These are phyloP conservation scores for Troides helena DNA, from an alignment of 2,888 invertebrate species.

Conservation along the genomic window DNA sequence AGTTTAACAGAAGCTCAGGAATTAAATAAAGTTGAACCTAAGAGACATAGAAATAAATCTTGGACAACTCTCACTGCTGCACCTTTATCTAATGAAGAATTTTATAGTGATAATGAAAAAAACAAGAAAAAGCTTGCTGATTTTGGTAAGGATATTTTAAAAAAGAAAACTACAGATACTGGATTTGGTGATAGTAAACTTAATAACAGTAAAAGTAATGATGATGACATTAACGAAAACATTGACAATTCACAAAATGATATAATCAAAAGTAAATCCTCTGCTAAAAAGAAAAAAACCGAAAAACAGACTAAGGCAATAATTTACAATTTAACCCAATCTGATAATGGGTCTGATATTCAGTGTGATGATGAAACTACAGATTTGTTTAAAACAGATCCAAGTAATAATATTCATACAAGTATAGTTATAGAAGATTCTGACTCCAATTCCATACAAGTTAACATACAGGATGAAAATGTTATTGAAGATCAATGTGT, in stretches of 20 bases:
- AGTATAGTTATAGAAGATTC: conserved; percentile 59
- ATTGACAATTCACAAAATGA: conserved; percentile 5
- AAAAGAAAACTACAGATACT: conserved; percentile 25
- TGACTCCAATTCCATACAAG: conserved; percentile 51
- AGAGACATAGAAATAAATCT: conserved; percentile 61
- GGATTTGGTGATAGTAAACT: conserved; percentile 33
- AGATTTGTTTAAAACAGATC: conserved; percentile 49
- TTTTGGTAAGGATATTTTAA: conserved; percentile 24
- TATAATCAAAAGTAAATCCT: neutral
- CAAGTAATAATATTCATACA: conserved; percentile 44
- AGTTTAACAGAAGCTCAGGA: conserved; percentile 47
- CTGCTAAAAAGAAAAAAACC: conserved; percentile 32
- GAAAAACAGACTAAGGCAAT: conserved; percentile 31
- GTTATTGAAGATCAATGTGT: conserved; percentile 65
- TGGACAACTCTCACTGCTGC: conserved; percentile 47
- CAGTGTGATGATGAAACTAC: conserved; percentile 35
- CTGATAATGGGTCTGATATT: conserved; percentile 1
- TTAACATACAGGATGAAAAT: conserved; percentile 38
- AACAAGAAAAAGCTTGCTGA: conserved; percentile 43
- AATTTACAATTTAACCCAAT: conserved; percentile 3
- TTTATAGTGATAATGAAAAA: conserved; percentile 56
- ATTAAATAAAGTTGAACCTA: conserved; percentile 39
- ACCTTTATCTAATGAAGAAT: conserved; percentile 40
- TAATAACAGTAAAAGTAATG: conserved; percentile 26
- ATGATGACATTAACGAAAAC: conserved; percentile 13